Evolutionary conservation across 2,888 invertebrate species (phyloP).

Genomic region (Aspidiotus rigidus): DNA sequence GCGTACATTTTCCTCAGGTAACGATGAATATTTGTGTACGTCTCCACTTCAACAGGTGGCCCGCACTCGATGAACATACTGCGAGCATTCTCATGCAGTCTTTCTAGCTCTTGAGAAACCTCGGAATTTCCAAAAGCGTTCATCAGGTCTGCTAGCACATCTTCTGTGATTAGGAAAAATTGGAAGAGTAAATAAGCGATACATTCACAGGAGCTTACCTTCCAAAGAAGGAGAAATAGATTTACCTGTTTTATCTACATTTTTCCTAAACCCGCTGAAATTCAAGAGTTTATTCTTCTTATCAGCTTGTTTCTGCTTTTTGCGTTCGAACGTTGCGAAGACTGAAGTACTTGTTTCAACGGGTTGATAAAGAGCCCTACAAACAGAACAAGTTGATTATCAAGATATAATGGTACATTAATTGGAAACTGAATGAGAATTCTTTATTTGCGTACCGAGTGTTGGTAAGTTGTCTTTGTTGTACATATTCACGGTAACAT

Average conservation of each 20-base stretch:
- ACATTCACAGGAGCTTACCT: constrained; percentile 42
- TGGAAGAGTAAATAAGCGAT: neutral
- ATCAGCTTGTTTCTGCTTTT: constrained; percentile 64
- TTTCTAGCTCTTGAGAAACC: constrained; percentile 41
- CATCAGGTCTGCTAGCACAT: constrained; percentile 37
- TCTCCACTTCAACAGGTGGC: constrained; percentile 50
- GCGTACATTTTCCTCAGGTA: constrained; percentile 50
- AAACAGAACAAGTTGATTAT: no score
- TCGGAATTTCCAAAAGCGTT: constrained; percentile 38
- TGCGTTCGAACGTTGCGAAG: constrained; percentile 78
- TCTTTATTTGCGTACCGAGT: constrained; percentile 15
- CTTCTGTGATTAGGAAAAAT: neutral
- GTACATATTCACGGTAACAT: constrained; percentile 77
- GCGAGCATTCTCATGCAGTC: constrained; percentile 45
- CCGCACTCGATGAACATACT: constrained; percentile 45
- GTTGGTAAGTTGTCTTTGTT: constrained; percentile 42
- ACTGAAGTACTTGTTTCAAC: constrained; percentile 41
- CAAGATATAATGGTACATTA: no score
- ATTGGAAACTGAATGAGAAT: no score
- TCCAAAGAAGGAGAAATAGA: constrained; percentile 6
- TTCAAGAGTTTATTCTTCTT: constrained; percentile 68
- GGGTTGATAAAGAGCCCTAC: no score
- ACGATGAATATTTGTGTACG: constrained; percentile 58
- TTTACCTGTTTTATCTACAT: constrained; percentile 51
- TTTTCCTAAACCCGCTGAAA: constrained; percentile 67